phyloP scores from a whole-genome alignment of 2,888 invertebrate species.

The Chaetogeoica ovagalla region DNA sequence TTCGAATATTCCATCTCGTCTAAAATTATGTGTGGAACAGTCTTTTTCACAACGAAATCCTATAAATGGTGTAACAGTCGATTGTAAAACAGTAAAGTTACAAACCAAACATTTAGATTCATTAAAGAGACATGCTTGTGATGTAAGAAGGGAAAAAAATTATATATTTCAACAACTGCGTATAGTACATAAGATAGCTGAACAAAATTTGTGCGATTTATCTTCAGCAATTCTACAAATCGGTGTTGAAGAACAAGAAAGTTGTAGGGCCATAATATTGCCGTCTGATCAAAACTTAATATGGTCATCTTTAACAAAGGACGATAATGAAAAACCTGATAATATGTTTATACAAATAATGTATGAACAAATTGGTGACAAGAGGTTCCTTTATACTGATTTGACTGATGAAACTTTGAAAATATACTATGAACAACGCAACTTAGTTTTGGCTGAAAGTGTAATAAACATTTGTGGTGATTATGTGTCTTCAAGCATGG shows the following conservation, averaged over 20 bases:
- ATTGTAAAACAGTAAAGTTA: constrained; percentile 23
- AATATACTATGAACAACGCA: constrained; percentile 21
- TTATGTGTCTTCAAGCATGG: background rate
- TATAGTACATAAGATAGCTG: constrained; percentile 27
- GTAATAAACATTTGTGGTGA: constrained; percentile 15
- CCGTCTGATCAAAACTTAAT: background rate
- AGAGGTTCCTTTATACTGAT: constrained; percentile 14
- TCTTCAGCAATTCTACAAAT: background rate
- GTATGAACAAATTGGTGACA: constrained; percentile 44
- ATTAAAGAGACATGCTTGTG: constrained; percentile 19
- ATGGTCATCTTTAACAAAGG: constrained; percentile 14
- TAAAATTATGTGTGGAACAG: constrained; percentile 30
- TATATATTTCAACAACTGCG: constrained; percentile 28
- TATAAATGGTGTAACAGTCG: constrained; percentile 8
- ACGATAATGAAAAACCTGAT: constrained; percentile 15
- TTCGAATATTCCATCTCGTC: constrained; percentile 33
- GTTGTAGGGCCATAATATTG: constrained; percentile 5
- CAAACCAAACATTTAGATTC: constrained; percentile 43
- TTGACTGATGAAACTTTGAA: constrained; percentile 33
- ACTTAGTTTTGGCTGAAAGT: constrained; percentile 11
- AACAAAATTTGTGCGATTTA: constrained; percentile 13
- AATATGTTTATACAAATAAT: constrained; percentile 49
- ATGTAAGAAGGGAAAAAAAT: constrained; percentile 19
- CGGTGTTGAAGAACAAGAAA: background rate
- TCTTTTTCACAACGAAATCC: background rate